Evolutionary conservation across 2,888 invertebrate species (phyloP), one percentile per base, ranked within the genome.

Genomic region (Volucella zonaria): DNA sequence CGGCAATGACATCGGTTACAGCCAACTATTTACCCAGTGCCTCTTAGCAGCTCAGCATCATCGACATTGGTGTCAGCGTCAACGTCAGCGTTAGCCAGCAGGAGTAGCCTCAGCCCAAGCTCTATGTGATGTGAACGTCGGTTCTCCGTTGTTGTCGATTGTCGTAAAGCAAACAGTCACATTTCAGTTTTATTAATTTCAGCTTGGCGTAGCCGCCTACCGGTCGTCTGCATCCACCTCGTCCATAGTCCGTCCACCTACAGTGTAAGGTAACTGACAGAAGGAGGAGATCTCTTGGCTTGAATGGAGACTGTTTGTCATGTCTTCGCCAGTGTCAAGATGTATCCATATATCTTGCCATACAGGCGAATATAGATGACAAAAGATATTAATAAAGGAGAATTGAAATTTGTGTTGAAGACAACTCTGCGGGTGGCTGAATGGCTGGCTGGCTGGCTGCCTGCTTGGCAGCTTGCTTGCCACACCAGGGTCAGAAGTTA

Each of bases 301-400:
- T 68, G 70, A 85, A 71, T 76, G 76, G 76, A 31, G 31, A 71
- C 51, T 75, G 81, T 74, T 74, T 81, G 61, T 81, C 71, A 81
- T 73, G 80, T 81, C 71, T 73, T 76, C 81, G 73, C 76, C 85
- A 81, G 81, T 81, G 80, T 74, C 61, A 54, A 54, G 51, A 62
- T 31, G 52, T 47, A 59, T 71, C 64, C 67, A 67, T 73, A 62
- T 73, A 54, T 64, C 45, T 42, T 43, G 42, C 38, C 40, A 14
- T 51, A 68, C 23, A 51, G 12, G 42, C 40, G 59, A 49, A 51
- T 51, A 76, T 62, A 75, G 70, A 85, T 76, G 76, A 81, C 85
- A 85, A 81, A 85, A 81, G 85, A 81, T 81, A 80, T 85, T 85
- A 85, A 85, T 85, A 85, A 81, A 85, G 76, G 67, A 77, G 73